phyloP scores from a whole-genome alignment of 1,140 invertebrate genomes.

The Danaus plexippus region DNA sequence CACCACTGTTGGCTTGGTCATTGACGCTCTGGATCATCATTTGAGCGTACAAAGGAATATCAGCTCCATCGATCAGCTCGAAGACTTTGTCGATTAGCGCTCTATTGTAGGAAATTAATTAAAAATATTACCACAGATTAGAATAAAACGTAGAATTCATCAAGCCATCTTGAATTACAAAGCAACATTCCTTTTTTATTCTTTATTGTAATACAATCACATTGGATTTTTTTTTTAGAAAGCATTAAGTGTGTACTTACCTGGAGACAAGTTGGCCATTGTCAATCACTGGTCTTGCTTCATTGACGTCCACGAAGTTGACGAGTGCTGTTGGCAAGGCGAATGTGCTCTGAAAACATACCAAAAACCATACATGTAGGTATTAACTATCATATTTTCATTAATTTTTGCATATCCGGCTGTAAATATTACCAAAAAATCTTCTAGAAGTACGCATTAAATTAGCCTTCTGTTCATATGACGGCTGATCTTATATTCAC shows the following conservation, averaged over 20 bases:
- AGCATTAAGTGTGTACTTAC: conserved; percentile 21
- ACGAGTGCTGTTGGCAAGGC: conserved; percentile 37
- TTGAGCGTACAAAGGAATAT: conserved; percentile 37
- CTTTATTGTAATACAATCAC: no score
- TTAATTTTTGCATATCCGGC: no score
- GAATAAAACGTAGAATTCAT: no score
- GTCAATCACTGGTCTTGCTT: conserved; percentile 25
- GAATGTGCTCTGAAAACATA: conserved; percentile 33
- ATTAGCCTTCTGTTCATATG: no score
- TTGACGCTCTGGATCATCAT: conserved; percentile 30
- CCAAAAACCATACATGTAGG: no score
- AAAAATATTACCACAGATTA: background rate
- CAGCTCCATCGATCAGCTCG: conserved; percentile 36
- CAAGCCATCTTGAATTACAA: no score
- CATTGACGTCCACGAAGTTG: conserved; percentile 29
- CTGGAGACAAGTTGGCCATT: conserved; percentile 34
- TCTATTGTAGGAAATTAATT: conserved; percentile 15
- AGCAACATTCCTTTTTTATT: no score
- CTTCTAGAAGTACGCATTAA: no score
- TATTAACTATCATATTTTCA: no score
- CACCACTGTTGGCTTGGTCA: conserved; percentile 31
- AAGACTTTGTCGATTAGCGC: conserved; percentile 25
- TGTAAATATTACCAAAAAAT: no score
- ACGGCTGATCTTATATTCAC: no score
- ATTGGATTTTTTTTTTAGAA: conserved; percentile 7